phyloP scores from a whole-genome alignment of 2,888 invertebrate species.

The Plusia festucae region DNA sequence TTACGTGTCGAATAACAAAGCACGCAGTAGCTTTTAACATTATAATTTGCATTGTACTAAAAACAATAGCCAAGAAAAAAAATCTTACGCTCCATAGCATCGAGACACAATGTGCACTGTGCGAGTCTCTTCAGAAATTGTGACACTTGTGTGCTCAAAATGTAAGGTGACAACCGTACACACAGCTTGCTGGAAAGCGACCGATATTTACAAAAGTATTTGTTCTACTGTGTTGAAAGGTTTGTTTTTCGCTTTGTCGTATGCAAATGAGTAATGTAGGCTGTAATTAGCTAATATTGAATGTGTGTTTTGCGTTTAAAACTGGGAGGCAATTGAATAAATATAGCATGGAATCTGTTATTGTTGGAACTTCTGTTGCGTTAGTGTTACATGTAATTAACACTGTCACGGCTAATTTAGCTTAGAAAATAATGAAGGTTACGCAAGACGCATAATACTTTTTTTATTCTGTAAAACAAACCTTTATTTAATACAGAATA shows the following conservation, averaged over 20 bases:
- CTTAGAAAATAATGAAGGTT: not conserved
- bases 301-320: constrained; percentile 53
- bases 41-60: constrained; percentile 51
- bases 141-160: constrained; percentile 52
- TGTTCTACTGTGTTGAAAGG: constrained; percentile 56
- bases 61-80: constrained; percentile 40
- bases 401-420: constrained; percentile 13
- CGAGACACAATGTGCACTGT: constrained; percentile 43
- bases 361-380: constrained; percentile 25
- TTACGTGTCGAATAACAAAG: constrained; percentile 48
- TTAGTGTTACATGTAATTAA: constrained; percentile 6
- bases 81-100: constrained; percentile 34
- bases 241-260: constrained; percentile 59
- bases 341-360: constrained; percentile 46
- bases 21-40: constrained; percentile 45
- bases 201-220: constrained; percentile 63
- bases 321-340: constrained; percentile 56
- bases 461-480: not conserved
- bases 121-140: constrained; percentile 49
- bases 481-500: not conserved
- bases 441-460: not conserved
- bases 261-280: constrained; percentile 53
- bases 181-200: constrained; percentile 61
- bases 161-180: constrained; percentile 64
- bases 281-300: constrained; percentile 63